phyloP scores from a whole-genome alignment of 1,140 invertebrate genomes.

The Atta texana region DNA sequence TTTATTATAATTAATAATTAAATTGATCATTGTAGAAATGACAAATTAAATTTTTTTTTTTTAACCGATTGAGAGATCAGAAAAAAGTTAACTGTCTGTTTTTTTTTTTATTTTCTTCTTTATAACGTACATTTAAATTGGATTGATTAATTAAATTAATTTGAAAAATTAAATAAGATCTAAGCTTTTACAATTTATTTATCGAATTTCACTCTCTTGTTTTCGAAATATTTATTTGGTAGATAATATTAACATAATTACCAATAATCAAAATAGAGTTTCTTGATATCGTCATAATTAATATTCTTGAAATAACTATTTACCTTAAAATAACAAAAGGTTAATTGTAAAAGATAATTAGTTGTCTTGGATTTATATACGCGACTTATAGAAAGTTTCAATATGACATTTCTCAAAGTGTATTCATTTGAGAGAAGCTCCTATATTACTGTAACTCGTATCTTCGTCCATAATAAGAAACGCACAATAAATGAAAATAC shows the following conservation, averaged over 20 bases:
- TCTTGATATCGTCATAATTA: not conserved
- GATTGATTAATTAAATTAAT: not conserved
- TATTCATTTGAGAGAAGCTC: not conserved
- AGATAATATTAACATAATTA: not conserved
- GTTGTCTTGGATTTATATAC: not conserved
- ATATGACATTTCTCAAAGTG: not conserved
- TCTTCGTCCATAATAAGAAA: not conserved
- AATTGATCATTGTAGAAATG: not conserved
- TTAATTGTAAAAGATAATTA: not conserved
- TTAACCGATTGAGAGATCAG: not conserved
- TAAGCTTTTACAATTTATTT: not conserved
- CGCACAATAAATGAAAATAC: not conserved
- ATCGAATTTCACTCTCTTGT: not conserved
- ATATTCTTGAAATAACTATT: constrained; percentile 1
- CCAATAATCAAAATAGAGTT: not conserved
- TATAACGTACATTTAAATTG: not conserved
- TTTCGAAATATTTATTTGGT: not conserved
- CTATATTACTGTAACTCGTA: not conserved
- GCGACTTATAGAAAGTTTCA: constrained; percentile 28
- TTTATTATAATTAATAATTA: not conserved
- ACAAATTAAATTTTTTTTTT: not conserved
- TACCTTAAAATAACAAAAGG: not conserved
- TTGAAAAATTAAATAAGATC: not conserved
- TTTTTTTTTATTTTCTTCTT: not conserved
- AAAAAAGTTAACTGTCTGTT: not conserved